These are phyloP conservation scores for Limonius californicus DNA, from an alignment of 1,140 invertebrate genomes.

Conservation along the genomic window DNA sequence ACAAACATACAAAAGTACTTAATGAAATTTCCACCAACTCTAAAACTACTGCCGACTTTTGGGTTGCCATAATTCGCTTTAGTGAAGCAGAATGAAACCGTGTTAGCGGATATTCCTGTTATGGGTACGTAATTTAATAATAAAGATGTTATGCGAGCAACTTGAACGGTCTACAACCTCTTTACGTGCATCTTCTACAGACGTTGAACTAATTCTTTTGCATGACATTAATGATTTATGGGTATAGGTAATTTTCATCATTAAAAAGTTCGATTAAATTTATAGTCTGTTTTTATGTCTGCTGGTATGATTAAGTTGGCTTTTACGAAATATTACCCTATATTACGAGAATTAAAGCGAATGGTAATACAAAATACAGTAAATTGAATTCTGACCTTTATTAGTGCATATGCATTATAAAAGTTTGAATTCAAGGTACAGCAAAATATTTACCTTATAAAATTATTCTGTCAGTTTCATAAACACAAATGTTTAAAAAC, in stretches of 20 bases:
- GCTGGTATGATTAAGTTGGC: conserved; percentile 25
- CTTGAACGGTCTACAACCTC: conserved; percentile 22
- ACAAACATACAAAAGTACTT: too few relatives aligned
- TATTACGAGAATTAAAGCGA: conserved; percentile 23
- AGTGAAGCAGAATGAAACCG: too few relatives aligned
- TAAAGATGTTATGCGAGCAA: too few relatives aligned
- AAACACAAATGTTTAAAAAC: too few relatives aligned
- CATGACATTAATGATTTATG: conserved; percentile 23
- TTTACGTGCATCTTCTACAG: conserved; percentile 5
- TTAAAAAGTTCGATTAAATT: conserved; percentile 25
- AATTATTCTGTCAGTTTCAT: too few relatives aligned
- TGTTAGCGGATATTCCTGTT: too few relatives aligned
- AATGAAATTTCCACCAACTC: too few relatives aligned
- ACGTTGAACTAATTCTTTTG: conserved; percentile 15
- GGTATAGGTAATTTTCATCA: conserved; percentile 22
- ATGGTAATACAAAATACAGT: not conserved
- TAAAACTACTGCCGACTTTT: too few relatives aligned
- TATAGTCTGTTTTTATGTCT: conserved; percentile 24
- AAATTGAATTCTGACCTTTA: conserved; percentile 27
- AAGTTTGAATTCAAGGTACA: not conserved
- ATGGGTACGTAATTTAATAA: too few relatives aligned
- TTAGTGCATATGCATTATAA: conserved; percentile 20
- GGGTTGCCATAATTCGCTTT: too few relatives aligned
- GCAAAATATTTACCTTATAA: too few relatives aligned
- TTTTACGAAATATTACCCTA: conserved; percentile 24